These are phyloP conservation scores for Gnathonemus longibarbis DNA, from an alignment of 2,113 vertebrate genomes.

Conservation along the genomic window DNA sequence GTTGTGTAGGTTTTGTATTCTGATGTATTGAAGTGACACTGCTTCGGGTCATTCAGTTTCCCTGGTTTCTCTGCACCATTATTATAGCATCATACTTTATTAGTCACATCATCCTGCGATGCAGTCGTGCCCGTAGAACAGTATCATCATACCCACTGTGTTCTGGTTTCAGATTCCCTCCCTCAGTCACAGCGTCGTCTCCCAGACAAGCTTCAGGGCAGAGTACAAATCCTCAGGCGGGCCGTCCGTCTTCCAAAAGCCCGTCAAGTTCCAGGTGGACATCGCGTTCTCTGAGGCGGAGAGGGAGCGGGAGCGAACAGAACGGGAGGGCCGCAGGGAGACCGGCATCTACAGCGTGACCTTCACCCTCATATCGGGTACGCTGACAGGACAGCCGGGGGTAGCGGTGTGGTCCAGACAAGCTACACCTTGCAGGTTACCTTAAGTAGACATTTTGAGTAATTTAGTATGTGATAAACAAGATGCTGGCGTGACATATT, in stretches of 20 bases:
- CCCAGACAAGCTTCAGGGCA: constrained; percentile 87
- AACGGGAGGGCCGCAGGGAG: constrained; percentile 67
- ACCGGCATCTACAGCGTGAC: constrained; percentile 85
- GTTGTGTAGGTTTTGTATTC: neutral
- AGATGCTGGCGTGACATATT: neutral
- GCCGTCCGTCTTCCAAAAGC: constrained; percentile 90
- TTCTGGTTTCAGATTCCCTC: constrained; percentile 72
- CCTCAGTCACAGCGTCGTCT: constrained; percentile 88
- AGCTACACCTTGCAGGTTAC: neutral
- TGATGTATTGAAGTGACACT: neutral
- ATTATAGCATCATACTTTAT: neutral
- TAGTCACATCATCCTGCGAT: neutral
- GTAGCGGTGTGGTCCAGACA: neutral
- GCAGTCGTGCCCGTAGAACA: neutral
- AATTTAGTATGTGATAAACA: neutral
- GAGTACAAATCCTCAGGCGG: constrained; percentile 85
- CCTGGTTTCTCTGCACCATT: neutral
- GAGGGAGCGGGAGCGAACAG: constrained; percentile 63
- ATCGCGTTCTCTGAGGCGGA: constrained; percentile 82
- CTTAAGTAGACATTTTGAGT: neutral
- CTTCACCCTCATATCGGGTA: constrained; percentile 85
- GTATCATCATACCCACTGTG: neutral
- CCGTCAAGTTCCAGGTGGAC: constrained; percentile 89
- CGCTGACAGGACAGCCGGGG: neutral
- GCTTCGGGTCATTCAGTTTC: neutral